Evolutionary conservation across 2,113 vertebrate genomes (phyloP).

Genomic region (Paramormyrops kingsleyae): DNA sequence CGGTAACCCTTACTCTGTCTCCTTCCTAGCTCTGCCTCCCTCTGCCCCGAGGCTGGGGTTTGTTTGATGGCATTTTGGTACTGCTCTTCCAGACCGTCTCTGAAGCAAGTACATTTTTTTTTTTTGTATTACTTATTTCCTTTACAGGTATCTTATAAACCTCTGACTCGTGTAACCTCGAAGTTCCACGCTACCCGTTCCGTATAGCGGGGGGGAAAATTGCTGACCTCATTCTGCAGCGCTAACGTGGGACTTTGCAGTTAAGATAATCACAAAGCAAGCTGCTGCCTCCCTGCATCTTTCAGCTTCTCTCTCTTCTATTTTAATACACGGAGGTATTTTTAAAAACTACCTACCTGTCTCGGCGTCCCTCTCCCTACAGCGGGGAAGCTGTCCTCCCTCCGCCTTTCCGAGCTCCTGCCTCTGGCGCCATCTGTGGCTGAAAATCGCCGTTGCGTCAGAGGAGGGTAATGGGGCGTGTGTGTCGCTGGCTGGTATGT

Average conservation of each 20-base stretch:
- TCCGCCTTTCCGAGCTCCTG: conserved; percentile 32
- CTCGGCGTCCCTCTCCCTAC: conserved; percentile 1
- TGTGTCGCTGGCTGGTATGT: conserved; percentile 53
- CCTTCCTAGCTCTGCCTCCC: conserved; percentile 27
- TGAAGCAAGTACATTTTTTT: conserved; percentile 47
- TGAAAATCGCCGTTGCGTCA: conserved; percentile 41
- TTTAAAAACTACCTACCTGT: neutral
- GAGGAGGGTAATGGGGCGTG: conserved; percentile 26
- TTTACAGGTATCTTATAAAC: neutral
- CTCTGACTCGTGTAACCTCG: neutral
- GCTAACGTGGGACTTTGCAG: neutral
- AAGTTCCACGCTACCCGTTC: neutral
- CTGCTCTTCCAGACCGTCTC: conserved; percentile 50
- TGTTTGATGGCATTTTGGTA: conserved; percentile 57
- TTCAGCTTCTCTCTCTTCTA: neutral
- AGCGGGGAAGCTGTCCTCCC: conserved; percentile 41
- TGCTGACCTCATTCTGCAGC: neutral
- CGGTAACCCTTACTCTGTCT: neutral
- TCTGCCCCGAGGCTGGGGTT: conserved; percentile 50
- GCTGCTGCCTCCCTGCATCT: neutral
- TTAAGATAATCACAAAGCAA: neutral
- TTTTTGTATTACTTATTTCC: neutral
- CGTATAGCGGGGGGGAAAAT: neutral
- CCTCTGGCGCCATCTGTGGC: conserved; percentile 50
- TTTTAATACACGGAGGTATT: neutral